A percentile compares a stretch with the other conserved stretches of the same genome.
phyloP scores from a whole-genome alignment of 2,113 vertebrate species.

The Charadrius vociferus region DNA sequence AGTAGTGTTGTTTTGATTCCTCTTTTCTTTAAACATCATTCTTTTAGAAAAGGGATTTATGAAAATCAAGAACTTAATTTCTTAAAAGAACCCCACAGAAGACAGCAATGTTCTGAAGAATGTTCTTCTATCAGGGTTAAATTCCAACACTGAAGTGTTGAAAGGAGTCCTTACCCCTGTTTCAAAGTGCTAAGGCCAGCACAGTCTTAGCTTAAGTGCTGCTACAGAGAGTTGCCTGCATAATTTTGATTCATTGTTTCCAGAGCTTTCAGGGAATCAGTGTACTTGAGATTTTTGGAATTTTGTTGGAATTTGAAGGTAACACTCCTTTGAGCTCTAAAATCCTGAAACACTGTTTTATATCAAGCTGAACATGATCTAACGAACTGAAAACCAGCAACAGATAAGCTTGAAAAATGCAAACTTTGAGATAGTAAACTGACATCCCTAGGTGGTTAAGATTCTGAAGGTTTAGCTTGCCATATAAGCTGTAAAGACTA shows the following conservation, averaged over 20 bases:
- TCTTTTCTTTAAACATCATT: not conserved
- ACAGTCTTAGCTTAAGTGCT: not conserved
- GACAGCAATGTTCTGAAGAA: not conserved
- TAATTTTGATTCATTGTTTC: not conserved
- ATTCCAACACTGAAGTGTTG: not conserved
- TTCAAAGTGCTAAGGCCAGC: not conserved
- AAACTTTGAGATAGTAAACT: not conserved
- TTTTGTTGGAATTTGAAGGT: not conserved
- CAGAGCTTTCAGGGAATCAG: not conserved
- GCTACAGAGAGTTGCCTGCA: not conserved
- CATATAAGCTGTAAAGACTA: not conserved
- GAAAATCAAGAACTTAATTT: not conserved
- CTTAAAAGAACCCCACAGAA: not conserved
- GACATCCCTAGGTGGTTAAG: not conserved
- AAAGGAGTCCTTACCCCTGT: not conserved
- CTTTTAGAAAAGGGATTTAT: not conserved
- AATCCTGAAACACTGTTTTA: not conserved
- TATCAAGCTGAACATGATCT: not conserved
- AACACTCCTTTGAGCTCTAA: not conserved
- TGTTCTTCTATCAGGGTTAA: not conserved
- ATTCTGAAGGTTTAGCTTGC: not conserved
- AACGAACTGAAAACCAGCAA: not conserved
- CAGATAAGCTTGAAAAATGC: not conserved
- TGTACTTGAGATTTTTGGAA: not conserved
- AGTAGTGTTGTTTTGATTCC: not conserved